Base-by-base conservation (phyloP, 1,140 invertebrate genomes). In the Cylas formicarius region DNA sequence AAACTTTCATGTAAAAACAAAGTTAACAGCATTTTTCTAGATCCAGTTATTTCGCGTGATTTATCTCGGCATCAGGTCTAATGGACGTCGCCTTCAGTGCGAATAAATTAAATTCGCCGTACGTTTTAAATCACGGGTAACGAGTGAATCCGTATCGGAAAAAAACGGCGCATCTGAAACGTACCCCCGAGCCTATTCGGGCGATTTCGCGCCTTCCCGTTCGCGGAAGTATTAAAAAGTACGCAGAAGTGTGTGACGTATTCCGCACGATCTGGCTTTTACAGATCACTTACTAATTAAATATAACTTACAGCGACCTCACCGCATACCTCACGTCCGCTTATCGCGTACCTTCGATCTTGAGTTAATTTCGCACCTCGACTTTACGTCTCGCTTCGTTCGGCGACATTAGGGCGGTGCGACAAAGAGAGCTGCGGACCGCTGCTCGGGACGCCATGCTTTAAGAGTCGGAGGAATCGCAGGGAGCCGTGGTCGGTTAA, bases 221-320 rank as follows among this genome's bases (percentile, higher is more conserved):
- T 45, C 43, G 38, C 29, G 35, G 43, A 45, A 45, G 43, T 45
- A 37, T 45, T 45, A 45, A 45, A 45, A 41, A 48, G 37, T 35
- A 34, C 37, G 13, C n/a, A 24, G 31, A 48, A 40, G 23, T 23
- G 36, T n/a, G 45, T 34, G 38, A 40, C 28, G 38, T 48, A 40
- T 43, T 48, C 46, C 39, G 36, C 46, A 42, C 46, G 46, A 48
- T 36, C 33, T 40, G 32, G 21, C 38, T 42, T 40, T 48, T 36
- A 42, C 46, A 42, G 46, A 48, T 48, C 46, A 48, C 46, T 48
- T 48, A 48, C 46, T 48, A 48, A 48, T 48, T 48, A 48, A 48
- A 48, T 48, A 48, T 48, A 48, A 48, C 36, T 48, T 48, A 48
- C 46, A 42, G 46, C 46, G 27, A 37, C 28, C 46, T 33, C 21